Evolutionary conservation across 2,113 vertebrate species (phyloP).

Genomic region (crab-eating macaque (Macaca fascicularis)): DNA sequence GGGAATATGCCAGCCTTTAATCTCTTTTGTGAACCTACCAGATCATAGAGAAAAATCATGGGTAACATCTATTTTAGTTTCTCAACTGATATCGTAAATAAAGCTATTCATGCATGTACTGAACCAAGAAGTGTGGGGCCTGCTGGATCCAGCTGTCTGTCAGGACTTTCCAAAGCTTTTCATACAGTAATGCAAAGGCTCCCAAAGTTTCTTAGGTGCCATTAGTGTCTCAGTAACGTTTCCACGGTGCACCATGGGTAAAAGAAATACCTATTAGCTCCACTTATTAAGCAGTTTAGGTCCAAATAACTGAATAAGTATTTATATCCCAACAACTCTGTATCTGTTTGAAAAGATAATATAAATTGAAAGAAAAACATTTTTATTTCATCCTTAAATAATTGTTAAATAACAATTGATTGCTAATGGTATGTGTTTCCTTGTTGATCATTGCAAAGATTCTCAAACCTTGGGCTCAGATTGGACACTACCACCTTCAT

Average conservation of each 20-base stretch:
- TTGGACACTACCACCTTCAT: background rate
- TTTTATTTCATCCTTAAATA: background rate
- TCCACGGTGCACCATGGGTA: background rate
- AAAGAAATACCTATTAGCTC: background rate
- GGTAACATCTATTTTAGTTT: background rate
- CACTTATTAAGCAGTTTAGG: background rate
- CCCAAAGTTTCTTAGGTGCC: background rate
- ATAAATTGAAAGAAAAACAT: background rate
- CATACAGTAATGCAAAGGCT: background rate
- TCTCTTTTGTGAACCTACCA: background rate
- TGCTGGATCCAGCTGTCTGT: background rate
- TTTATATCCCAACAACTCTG: background rate
- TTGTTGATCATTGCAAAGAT: background rate
- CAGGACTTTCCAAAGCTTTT: constrained; percentile 16
- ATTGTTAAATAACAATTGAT: background rate
- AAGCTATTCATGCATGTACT: background rate
- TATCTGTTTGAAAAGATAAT: background rate
- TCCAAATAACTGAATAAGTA: background rate
- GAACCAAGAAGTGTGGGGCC: background rate
- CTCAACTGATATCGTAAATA: background rate
- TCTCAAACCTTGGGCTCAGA: background rate
- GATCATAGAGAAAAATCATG: background rate
- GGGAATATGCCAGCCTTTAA: background rate
- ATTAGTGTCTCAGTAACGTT: background rate
- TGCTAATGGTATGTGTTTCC: background rate